phyloP scores from a whole-genome alignment of 37 sponge, comb jelly and placozoan species.

The Lycopodina hypogea region DNA sequence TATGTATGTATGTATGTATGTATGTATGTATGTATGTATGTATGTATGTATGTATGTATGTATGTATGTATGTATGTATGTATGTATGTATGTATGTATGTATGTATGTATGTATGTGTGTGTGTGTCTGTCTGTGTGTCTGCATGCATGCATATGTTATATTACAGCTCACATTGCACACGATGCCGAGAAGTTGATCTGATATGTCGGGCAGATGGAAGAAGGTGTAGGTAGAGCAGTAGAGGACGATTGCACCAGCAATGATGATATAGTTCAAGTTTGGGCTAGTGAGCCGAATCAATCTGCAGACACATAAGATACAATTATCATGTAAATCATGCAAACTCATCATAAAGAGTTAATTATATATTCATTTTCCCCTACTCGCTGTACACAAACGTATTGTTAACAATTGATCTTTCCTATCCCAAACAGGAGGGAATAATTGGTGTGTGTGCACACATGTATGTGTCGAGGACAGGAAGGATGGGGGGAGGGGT shows the following conservation, averaged over 20 bases:
- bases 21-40: no score
- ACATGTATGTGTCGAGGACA: no score
- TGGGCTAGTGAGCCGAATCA: slow-evolving; percentile 45
- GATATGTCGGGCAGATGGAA: slow-evolving; percentile 8
- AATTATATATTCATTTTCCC: background rate
- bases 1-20: background rate
- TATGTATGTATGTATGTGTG: background rate
- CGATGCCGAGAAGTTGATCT: background rate
- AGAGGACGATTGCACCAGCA: slow-evolving; percentile 37
- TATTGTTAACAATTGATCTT: no score
- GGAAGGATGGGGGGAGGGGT: no score
- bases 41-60: no score
- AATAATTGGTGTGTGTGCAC: no score
- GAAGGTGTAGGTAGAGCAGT: slow-evolving; percentile 20
- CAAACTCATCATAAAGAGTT: no score
- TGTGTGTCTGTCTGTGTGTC: background rate
- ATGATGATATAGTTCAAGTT: slow-evolving; percentile 51
- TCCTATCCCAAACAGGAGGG: no score
- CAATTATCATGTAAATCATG: background rate
- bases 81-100: background rate
- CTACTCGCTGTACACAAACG: no score
- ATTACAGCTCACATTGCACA: slow-evolving; percentile 44
- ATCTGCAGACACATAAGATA: slow-evolving; percentile 5
- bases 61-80: no score
- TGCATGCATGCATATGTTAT: background rate